These are phyloP conservation scores for Drosophila leontia DNA, from an alignment of 1,140 invertebrate species.

Conservation along the genomic window DNA sequence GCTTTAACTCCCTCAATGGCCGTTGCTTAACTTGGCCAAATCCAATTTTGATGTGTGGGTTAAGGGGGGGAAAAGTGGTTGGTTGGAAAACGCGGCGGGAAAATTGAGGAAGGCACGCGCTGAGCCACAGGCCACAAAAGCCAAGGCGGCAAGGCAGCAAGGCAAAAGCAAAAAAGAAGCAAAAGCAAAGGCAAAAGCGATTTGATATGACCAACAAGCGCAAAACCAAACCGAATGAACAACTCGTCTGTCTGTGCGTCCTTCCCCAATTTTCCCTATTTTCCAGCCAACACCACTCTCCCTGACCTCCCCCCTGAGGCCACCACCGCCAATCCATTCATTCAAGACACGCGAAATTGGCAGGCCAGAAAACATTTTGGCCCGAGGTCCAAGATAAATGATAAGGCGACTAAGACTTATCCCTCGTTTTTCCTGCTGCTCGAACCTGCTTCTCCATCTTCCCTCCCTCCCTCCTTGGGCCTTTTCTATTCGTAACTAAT, in stretches of 20 bases:
- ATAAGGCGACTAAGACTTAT: constrained; percentile 66
- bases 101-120: constrained; percentile 52
- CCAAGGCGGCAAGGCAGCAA: constrained; percentile 45
- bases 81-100: constrained; percentile 17
- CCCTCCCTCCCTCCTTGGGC: constrained; percentile 11
- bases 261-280: constrained; percentile 8
- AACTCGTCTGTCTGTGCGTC: constrained; percentile 14
- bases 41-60: constrained; percentile 73
- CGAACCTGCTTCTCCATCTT: constrained; percentile 1
- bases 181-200: constrained; percentile 33
- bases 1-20: constrained; percentile 52
- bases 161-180: constrained; percentile 9
- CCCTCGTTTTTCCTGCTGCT: constrained; percentile 19
- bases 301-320: not conserved
- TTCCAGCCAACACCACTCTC: not conserved
- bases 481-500: constrained; percentile 60
- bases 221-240: constrained; percentile 43
- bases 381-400: constrained; percentile 73
- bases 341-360: constrained; percentile 53
- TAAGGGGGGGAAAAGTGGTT: not conserved
- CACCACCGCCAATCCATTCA: constrained; percentile 14
- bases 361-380: constrained; percentile 53
- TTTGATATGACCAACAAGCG: constrained; percentile 54
- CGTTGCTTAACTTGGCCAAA: constrained; percentile 72
- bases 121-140: constrained; percentile 69